Evolutionary conservation across 30 jellyfish, hydroid and myxozoan genomes (phyloP).

Genomic region (Morbakka virulenta): DNA sequence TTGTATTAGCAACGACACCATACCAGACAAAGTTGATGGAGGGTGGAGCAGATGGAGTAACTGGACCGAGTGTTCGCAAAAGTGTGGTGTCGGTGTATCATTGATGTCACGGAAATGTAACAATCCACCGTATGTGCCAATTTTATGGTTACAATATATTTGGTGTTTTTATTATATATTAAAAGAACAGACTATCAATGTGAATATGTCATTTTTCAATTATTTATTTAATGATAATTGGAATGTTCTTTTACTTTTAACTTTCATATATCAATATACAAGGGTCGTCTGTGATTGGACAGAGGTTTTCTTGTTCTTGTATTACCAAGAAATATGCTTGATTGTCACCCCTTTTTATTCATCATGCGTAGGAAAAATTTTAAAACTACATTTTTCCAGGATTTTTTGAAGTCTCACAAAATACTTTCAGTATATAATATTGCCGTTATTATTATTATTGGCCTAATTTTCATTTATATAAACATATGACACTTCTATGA

Average conservation of each 20-base stretch:
- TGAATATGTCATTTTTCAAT: neutral
- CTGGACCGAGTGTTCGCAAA: constrained; percentile 90
- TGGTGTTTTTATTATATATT: neutral
- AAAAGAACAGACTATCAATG: neutral
- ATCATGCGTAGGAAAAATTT: too few species aligned
- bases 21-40: constrained; percentile 86
- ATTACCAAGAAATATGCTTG: too few species aligned
- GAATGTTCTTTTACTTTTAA: neutral
- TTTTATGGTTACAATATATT: neutral
- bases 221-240: too few species aligned
- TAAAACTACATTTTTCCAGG: too few species aligned
- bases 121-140: constrained; percentile 80
- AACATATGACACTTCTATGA: too few species aligned
- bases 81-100: constrained; percentile 93
- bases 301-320: too few species aligned
- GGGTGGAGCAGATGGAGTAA: constrained; percentile 86
- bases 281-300: too few species aligned
- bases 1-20: constrained; percentile 83
- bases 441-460: too few species aligned
- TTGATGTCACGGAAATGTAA: constrained; percentile 63
- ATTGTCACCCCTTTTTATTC: too few species aligned
- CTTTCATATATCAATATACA: neutral
- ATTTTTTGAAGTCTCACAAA: too few species aligned
- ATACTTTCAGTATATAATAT: too few species aligned
- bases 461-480: too few species aligned